Base-by-base conservation (phyloP, 2,888 invertebrate genomes). In the Galerucella nymphaeae region DNA sequence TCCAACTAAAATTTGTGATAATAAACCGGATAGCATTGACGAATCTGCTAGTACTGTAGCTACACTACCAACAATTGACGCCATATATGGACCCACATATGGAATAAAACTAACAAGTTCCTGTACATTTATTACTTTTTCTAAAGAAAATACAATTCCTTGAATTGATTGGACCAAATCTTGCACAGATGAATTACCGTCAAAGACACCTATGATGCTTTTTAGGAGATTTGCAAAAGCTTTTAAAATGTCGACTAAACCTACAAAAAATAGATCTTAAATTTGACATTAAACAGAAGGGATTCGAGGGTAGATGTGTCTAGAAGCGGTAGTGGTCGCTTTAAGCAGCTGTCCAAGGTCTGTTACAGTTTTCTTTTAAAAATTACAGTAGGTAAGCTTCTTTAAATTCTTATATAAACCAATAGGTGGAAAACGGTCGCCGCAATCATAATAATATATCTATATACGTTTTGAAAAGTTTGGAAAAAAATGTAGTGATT, bases 21-120 rank as follows among this genome's bases (percentile, higher is more conserved):
- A 14, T 6, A 74, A 57, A 23, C 74, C 74, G 10, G 68, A 57
- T 55, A 74, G 63, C 71, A 74, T 71, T 48, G 67, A 50, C 11
- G 67, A 65, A 63, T 74, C 67, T 38, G 42, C 66, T 20, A 74
- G 2, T 11, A 74, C 16, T 6, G 74, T 67, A 14, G 30, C 23
- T 9, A 70, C 1, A 20, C 69, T 71, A 14, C 69, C 74, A 2
- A 69, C 30, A 18, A 71, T 42, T n/a, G 71, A 62, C 23, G 62
- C 62, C 2, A 71, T 41, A 23, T 45, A 63, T 30, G 9, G 16
- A 8, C 74, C 74, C 13, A 74, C 62, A 8, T 70, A 16, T 16
- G 74, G 74, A 13, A 74, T 62, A 14, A 50, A 45, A 14, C 16
- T 38, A 6, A 74, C 57, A 2, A 69, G 9, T 13, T 57, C 59